Evolutionary conservation across 2,113 vertebrate genomes (phyloP).

Genomic region (Marmota monax): DNA sequence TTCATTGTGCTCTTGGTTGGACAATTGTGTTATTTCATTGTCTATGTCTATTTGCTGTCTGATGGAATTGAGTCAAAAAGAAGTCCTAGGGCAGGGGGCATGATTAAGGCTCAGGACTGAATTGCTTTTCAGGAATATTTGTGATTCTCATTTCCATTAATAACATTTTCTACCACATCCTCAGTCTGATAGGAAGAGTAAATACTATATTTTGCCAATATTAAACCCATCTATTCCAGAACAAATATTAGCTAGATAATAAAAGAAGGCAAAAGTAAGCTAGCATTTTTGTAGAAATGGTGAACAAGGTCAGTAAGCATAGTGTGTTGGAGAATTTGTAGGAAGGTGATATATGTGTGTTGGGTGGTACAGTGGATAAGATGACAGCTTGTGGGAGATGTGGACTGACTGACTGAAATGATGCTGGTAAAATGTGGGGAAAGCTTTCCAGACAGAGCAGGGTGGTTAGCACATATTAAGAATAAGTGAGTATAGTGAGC

Average conservation of each 20-base stretch:
- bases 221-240: not conserved
- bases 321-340: not conserved
- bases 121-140: constrained; percentile 3
- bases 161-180: not conserved
- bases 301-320: not conserved
- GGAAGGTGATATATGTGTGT: not conserved
- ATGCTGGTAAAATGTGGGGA: not conserved
- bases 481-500: not conserved
- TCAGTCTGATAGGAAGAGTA: constrained; percentile 9
- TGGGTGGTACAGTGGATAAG: not conserved
- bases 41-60: not conserved
- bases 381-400: not conserved
- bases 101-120: not conserved
- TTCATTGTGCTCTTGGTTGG: not conserved
- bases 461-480: not conserved
- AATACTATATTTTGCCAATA: not conserved
- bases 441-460: not conserved
- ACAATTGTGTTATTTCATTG: not conserved
- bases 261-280: not conserved
- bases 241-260: not conserved
- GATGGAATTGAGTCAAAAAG: not conserved
- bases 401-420: not conserved
- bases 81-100: not conserved
- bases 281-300: constrained; percentile 4
- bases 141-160: not conserved